Conservation (phyloP, 2,797 vertebrate species). For the Furcifer pardalis region DNA sequence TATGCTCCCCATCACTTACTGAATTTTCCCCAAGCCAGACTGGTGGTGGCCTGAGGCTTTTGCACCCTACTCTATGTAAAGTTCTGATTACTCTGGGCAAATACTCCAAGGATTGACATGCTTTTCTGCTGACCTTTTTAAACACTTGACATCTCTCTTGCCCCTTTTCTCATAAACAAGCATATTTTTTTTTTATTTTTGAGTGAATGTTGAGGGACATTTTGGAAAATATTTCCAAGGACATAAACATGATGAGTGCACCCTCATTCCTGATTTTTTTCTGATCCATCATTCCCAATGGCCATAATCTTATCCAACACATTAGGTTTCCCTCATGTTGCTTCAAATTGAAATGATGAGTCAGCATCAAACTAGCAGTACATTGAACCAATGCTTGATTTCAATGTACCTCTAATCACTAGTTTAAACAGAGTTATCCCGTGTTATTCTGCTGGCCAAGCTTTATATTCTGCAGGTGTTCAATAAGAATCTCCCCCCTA, state of each 20-base stretch:
- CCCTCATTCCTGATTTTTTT: conserved; percentile 12
- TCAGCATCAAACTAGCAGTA: conserved; percentile 40
- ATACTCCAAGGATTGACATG: background rate
- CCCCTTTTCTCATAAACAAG: background rate
- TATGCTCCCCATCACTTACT: no score
- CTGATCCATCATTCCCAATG: conserved; percentile 35
- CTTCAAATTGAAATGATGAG: conserved; percentile 42
- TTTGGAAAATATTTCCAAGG: conserved; percentile 6
- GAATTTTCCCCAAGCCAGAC: no score
- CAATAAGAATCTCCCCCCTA: no score
- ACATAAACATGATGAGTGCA: conserved; percentile 8
- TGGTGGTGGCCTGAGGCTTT: no score
- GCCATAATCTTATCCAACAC: conserved; percentile 27
- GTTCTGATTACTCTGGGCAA: background rate
- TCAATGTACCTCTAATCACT: no score
- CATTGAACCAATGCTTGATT: conserved; percentile 37
- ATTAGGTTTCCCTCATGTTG: conserved; percentile 21
- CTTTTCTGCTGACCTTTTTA: background rate
- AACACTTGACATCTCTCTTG: background rate
- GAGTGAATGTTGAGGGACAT: background rate
- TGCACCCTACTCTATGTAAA: no score
- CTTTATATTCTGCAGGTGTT: no score
- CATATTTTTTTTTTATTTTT: background rate
- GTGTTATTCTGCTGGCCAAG: no score
- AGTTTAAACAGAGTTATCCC: no score